Evolutionary conservation across 2,888 invertebrate species (phyloP).

Genomic region (Rutpela maculata): DNA sequence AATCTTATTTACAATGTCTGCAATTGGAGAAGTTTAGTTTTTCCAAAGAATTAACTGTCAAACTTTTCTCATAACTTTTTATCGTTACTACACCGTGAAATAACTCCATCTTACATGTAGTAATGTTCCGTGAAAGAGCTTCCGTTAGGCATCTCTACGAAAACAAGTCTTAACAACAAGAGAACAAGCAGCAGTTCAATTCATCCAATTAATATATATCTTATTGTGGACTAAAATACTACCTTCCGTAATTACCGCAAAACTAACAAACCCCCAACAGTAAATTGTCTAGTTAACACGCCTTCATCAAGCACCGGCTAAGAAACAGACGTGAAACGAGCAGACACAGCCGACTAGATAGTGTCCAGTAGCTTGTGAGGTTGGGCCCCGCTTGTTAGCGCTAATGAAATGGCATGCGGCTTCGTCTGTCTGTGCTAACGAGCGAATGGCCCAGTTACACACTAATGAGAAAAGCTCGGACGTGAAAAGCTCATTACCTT

Average conservation of each 20-base stretch:
- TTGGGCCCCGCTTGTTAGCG: slow-evolving; percentile 66
- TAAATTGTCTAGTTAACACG: slow-evolving; percentile 44
- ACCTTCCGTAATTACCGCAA: slow-evolving; percentile 10
- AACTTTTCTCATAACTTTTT: too few species aligned
- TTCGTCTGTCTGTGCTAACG: slow-evolving; percentile 67
- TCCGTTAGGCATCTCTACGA: too few species aligned
- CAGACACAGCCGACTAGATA: slow-evolving; percentile 31
- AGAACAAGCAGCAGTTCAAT: too few species aligned
- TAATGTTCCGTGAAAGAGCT: too few species aligned
- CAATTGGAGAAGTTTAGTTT: too few species aligned
- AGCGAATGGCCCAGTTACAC: slow-evolving; percentile 72
- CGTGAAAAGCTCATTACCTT: slow-evolving; percentile 72
- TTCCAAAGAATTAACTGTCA: too few species aligned
- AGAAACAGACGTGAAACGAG: slow-evolving; percentile 41
- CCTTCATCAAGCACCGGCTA: slow-evolving; percentile 44
- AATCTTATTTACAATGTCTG: too few species aligned
- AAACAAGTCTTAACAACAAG: too few species aligned
- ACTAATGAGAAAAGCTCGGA: slow-evolving; percentile 73
- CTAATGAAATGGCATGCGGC: slow-evolving; percentile 73
- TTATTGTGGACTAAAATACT: not conserved
- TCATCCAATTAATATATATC: too few species aligned
- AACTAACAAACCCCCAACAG: slow-evolving; percentile 27
- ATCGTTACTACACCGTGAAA: too few species aligned
- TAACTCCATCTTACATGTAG: too few species aligned
- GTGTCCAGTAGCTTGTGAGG: slow-evolving; percentile 44